A percentile compares a stretch with the other conserved stretches of the same genome.
phyloP scores from a whole-genome alignment of 2,888 invertebrate genomes.

The Amphimallon solstitiale region DNA sequence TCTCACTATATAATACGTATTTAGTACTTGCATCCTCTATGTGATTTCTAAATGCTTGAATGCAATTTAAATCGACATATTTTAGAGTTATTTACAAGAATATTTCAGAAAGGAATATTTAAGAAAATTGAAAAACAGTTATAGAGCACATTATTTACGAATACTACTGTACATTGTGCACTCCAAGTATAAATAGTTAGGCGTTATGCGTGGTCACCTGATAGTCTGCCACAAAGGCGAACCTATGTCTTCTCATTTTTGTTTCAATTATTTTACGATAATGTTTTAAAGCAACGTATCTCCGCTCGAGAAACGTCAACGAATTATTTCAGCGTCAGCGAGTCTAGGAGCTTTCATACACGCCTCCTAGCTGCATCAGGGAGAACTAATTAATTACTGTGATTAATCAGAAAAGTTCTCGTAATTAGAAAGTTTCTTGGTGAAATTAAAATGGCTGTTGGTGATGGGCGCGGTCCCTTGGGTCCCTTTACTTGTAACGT shows the following conservation, averaged over 20 bases:
- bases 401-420: constrained; percentile 70
- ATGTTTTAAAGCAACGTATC: constrained; percentile 41
- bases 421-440: constrained; percentile 69
- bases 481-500: not conserved
- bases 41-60: too few relatives aligned
- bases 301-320: constrained; percentile 4
- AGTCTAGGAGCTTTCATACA: constrained; percentile 39
- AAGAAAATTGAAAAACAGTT: too few relatives aligned
- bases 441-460: constrained; percentile 64
- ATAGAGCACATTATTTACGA: too few relatives aligned
- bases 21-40: too few relatives aligned
- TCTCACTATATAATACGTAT: too few relatives aligned
- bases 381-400: constrained; percentile 69
- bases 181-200: too few relatives aligned
- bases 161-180: too few relatives aligned
- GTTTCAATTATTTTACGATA: constrained; percentile 46
- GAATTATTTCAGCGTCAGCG: constrained; percentile 37
- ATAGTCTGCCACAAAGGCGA: too few relatives aligned
- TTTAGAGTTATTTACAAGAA: too few relatives aligned
- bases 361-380: constrained; percentile 44
- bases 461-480: constrained; percentile 10
- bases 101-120: too few relatives aligned
- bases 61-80: too few relatives aligned
- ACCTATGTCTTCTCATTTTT: constrained; percentile 1
- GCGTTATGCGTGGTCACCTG: too few relatives aligned